Percentiles rank a stretch among this genome's conserved stretches.
phyloP scores from a whole-genome alignment of 2,113 vertebrate genomes.

The Macrotus californicus region DNA sequence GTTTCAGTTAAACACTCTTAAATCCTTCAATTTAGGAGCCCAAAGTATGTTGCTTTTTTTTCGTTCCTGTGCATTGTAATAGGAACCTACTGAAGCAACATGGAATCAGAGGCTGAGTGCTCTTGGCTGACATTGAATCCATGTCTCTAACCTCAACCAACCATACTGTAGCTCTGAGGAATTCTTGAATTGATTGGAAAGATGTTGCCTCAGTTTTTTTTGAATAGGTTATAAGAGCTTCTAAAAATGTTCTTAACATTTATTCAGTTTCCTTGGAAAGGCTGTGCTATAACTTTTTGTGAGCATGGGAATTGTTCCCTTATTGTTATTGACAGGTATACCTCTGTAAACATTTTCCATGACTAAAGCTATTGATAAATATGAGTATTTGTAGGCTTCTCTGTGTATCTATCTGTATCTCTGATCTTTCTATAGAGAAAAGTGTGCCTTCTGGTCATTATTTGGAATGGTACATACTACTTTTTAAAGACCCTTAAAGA shows the following conservation, averaged over 20 bases:
- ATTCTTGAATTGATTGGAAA: slow-evolving; percentile 11
- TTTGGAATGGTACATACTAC: slow-evolving; percentile 23
- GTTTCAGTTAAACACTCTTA: neutral
- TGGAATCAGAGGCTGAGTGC: neutral
- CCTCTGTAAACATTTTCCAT: slow-evolving; percentile 3
- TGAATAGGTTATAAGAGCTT: neutral
- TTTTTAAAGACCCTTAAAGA: neutral
- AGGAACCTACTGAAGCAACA: neutral
- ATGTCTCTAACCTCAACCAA: neutral
- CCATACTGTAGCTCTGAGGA: neutral
- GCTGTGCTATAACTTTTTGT: neutral
- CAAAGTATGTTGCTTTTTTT: neutral
- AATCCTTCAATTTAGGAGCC: neutral
- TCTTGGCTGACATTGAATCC: neutral
- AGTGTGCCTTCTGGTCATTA: neutral
- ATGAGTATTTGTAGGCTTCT: neutral
- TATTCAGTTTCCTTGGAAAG: neutral
- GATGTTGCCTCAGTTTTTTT: neutral
- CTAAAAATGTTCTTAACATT: slow-evolving; percentile 13
- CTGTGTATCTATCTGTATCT: neutral
- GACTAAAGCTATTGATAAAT: slow-evolving; percentile 1
- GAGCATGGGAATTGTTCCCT: neutral
- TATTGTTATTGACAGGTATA: neutral
- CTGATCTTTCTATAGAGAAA: neutral
- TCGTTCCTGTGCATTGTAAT: neutral